Percentiles rank a stretch among this genome's conserved stretches.
Conservation (phyloP, 2,797 vertebrate genomes). For the Crocidura indochinensis region DNA sequence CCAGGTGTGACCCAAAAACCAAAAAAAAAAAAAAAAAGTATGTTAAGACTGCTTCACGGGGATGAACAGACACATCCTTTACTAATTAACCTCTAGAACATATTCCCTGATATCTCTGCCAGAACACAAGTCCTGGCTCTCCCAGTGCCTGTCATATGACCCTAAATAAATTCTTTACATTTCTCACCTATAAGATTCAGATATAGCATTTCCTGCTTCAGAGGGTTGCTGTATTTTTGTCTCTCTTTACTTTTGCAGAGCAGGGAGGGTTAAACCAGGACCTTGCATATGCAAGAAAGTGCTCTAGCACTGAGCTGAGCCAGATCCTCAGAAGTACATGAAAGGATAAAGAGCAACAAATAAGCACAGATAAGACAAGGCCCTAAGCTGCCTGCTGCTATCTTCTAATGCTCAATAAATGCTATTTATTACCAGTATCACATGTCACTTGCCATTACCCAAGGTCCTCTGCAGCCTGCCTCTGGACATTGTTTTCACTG, state of each 20-base stretch:
- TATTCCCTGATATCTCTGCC: no score
- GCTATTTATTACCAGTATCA: constrained; percentile 28
- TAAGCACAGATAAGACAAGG: background rate
- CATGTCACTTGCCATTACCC: background rate
- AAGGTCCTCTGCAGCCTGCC: background rate
- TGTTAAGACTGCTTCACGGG: no score
- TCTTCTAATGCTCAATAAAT: background rate
- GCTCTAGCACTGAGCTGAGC: no score
- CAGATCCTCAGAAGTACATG: no score
- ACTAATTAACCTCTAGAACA: no score
- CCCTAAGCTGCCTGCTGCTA: background rate
- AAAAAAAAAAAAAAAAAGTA: no score
- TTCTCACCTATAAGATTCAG: background rate
- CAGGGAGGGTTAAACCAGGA: no score
- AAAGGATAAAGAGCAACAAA: no score
- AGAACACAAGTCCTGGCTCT: constrained; percentile 2
- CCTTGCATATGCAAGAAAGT: no score
- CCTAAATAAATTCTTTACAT: background rate
- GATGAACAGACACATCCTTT: no score
- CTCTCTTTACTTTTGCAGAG: background rate
- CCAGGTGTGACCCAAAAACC: no score
- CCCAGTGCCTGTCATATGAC: background rate
- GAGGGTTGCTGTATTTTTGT: no score
- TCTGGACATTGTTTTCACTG: constrained; percentile 42
- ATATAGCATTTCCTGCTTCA: background rate